These are phyloP conservation scores for Haplochromis vanheusdeni DNA, from an alignment of 2,113 vertebrate species.

Conservation along the genomic window DNA sequence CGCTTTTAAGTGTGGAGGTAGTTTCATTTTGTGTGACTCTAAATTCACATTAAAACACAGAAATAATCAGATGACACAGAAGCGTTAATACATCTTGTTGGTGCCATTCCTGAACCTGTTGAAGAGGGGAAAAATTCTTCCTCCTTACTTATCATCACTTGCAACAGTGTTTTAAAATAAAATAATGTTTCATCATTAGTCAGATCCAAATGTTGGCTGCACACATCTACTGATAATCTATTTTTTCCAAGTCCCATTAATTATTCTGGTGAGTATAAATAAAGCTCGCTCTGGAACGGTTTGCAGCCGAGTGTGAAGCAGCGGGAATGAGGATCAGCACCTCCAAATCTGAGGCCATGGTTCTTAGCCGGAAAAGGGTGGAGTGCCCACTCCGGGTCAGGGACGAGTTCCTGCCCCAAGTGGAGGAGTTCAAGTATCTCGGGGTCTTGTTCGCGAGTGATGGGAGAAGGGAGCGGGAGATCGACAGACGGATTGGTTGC, in stretches of 20 bases:
- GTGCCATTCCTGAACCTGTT: background rate
- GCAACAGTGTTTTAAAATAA: background rate
- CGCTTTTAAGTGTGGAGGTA: background rate
- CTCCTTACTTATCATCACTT: background rate
- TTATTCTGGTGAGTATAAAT: background rate
- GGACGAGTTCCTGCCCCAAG: fast-evolving
- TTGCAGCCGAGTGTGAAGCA: background rate
- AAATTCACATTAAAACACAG: background rate
- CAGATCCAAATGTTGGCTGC: background rate
- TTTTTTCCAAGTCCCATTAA: background rate
- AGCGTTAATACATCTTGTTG: background rate
- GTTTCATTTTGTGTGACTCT: background rate
- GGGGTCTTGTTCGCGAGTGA: fast-evolving
- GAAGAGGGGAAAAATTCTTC: fast-evolving
- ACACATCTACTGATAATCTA: background rate
- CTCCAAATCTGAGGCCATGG: background rate
- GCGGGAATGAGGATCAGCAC: background rate
- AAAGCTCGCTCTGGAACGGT: fast-evolving
- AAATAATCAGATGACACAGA: background rate
- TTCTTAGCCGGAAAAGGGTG: fast-evolving
- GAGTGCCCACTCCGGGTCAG: fast-evolving
- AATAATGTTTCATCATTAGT: background rate
- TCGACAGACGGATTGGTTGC: fast-evolving
- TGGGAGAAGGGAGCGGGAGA: fast-evolving
- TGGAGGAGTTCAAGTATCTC: background rate